Base-by-base conservation (phyloP, 2,113 vertebrate species). In the Corydoras maculifer region DNA sequence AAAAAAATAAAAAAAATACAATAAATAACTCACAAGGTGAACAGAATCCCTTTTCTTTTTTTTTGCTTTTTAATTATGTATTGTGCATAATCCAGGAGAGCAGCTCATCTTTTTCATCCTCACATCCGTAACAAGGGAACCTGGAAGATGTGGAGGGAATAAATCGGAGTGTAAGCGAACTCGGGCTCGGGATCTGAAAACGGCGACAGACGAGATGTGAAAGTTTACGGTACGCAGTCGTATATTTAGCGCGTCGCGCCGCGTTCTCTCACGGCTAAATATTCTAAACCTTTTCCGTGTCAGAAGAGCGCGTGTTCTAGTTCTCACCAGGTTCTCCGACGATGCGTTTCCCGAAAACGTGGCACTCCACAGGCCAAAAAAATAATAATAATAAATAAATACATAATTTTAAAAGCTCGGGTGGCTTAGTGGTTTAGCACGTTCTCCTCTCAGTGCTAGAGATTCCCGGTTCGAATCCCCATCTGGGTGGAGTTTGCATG, bases 11-110 rank as follows among this genome's bases (percentile, higher is more conserved):
- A 79, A 43, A 25, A n/a, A 57, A 53, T 6, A 57, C 54, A 57
- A 57, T 79, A 72, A 76, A 82, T 76, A 82, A 78, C 67, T 78
- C 73, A 82, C 64, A 72, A 75, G 72, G 75, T 78, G 72, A 73
- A 73, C 74, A 29, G 72, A 76, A 79, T 77, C 70, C 65, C 72
- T 61, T 25, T 25, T 25, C 18, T 25, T 25, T 25, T 25, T 63
- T 58, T 70, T 70, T 68, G 65, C 43, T 13, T n/a, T 77, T 83
- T 54, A 80, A 83, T 80, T 75, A 83, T 81, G 73, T 63, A 81
- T 77, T 14, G 32, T 61, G 74, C 74, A 79, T 83, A 70, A 81
- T 78, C 65, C 72, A 78, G 71, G 51, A 68, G 54, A 29, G 73
- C 43, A 61, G 74, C 68, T 62, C 59, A 5, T 43, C 55, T 75